phyloP scores from a whole-genome alignment of 1,140 invertebrate species.

The Drosophila tropicalis region DNA sequence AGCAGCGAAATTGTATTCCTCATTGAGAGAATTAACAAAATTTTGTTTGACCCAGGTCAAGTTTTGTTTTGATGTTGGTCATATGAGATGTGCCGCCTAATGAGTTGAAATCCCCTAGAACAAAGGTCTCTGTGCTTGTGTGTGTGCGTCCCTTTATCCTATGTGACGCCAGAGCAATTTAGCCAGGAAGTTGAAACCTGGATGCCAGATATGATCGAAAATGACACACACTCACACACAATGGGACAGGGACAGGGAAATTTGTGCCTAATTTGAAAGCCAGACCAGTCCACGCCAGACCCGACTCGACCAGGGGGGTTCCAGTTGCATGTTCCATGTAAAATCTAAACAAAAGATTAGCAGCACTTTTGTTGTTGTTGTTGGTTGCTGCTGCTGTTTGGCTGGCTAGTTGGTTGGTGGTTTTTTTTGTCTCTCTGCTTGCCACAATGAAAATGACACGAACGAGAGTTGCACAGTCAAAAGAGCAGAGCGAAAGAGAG shows the following conservation, averaged over 20 bases:
- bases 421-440: background rate
- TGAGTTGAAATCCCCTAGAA: slow-evolving; percentile 20
- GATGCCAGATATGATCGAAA: slow-evolving; percentile 21
- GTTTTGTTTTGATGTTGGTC: slow-evolving; percentile 3
- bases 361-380: slow-evolving; percentile 21
- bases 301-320: background rate
- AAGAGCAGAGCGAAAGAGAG: slow-evolving; percentile 4
- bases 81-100: slow-evolving; percentile 14
- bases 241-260: background rate
- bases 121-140: background rate
- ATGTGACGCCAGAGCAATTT: slow-evolving; percentile 17
- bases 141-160: background rate
- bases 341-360: slow-evolving; percentile 34
- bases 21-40: background rate
- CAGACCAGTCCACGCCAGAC: background rate
- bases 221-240: slow-evolving; percentile 16
- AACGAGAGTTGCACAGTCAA: slow-evolving; percentile 15
- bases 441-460: slow-evolving; percentile 20
- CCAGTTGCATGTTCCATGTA: slow-evolving; percentile 20
- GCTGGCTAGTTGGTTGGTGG: background rate
- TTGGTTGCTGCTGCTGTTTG: background rate
- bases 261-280: slow-evolving; percentile 26
- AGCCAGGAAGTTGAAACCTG: slow-evolving; percentile 6
- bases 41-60: background rate
- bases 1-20: background rate